Evolutionary conservation across 2,888 invertebrate genomes (phyloP), one percentile per base, ranked within the genome.

Genomic region (Caenorhabditis sp.): DNA sequence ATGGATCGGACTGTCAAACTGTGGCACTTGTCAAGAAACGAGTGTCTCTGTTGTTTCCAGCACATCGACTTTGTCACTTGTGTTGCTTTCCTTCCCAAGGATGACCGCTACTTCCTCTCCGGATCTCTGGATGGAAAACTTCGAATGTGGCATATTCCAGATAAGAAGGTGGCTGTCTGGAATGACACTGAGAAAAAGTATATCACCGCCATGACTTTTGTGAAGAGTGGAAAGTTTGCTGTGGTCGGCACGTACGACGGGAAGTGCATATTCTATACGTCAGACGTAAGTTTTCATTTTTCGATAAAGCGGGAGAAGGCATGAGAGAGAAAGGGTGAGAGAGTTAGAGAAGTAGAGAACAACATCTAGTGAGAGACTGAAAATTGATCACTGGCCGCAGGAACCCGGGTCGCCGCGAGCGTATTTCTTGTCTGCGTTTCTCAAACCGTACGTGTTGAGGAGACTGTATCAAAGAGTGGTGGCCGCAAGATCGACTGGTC

Each of bases 31-130:
- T 97, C 97, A 1, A 64, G 98, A 47, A 95, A 96, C 90, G 98
- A 99, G 93, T 99, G 99, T 92, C 94, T 99, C 0, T 99, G 98
- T 92, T 97, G 97, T 92, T 99, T 99, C 93, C 98, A 98, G 92
- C 99, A 99, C 92, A 97, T 98, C 86, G 98, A 99, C 93, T 98
- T 98, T 93, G 98, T 99, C 72, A 98, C 99, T 0, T 97, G 98
- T 0, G 98, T 99, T 90, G 98, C 96, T 72, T 99, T 99, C 93
- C 97, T 99, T 93, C 99, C 99, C 0, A 94, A 96, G 94, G 94
- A 94, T 92, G 94, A 94, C 90, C 92, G 94, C n/a, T 95, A 98
- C 93, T 99, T 99, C 93, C 94, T 99, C 44, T 98, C 97, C 81
- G 99, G 99, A 19, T 97, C 97, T 24, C 93, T 99, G 61, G 99